Conservation (phyloP, 2,888 invertebrate genomes). For the Crematogaster levior region DNA sequence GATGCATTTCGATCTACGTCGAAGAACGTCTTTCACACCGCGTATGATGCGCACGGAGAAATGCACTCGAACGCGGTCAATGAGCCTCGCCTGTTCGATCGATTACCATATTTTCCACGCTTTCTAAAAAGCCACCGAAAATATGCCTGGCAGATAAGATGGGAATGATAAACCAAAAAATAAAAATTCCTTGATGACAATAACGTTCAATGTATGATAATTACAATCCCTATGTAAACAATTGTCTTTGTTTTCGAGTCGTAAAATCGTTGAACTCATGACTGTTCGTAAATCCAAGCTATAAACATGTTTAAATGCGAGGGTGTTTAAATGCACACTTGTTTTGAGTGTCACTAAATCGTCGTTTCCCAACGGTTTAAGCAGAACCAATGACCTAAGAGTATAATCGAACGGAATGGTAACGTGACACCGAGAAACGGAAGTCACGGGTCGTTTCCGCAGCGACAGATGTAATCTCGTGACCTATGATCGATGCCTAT, state of each 20-base stretch:
- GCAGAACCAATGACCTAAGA: slow-evolving; percentile 50
- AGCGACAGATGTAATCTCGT: slow-evolving; percentile 83
- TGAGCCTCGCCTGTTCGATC: slow-evolving; percentile 62
- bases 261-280: no score
- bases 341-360: slow-evolving; percentile 17
- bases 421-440: slow-evolving; percentile 77
- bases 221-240: slow-evolving; percentile 1
- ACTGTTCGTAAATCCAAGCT: slow-evolving; percentile 21
- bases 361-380: slow-evolving; percentile 1
- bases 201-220: background rate
- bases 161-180: background rate
- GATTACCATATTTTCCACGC: slow-evolving; percentile 68
- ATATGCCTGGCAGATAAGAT: background rate
- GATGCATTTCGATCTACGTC: slow-evolving; percentile 80
- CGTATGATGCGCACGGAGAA: slow-evolving; percentile 59
- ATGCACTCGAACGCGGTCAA: slow-evolving; percentile 68
- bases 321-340: no score
- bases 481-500: slow-evolving; percentile 70
- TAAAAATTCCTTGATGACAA: background rate
- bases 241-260: slow-evolving; percentile 11
- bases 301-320: no score
- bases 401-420: slow-evolving; percentile 74
- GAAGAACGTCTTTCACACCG: slow-evolving; percentile 70
- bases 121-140: slow-evolving; percentile 25
- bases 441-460: slow-evolving; percentile 82